Base-by-base conservation (phyloP, 1,140 invertebrate species). In the Diorhabda carinulata region DNA sequence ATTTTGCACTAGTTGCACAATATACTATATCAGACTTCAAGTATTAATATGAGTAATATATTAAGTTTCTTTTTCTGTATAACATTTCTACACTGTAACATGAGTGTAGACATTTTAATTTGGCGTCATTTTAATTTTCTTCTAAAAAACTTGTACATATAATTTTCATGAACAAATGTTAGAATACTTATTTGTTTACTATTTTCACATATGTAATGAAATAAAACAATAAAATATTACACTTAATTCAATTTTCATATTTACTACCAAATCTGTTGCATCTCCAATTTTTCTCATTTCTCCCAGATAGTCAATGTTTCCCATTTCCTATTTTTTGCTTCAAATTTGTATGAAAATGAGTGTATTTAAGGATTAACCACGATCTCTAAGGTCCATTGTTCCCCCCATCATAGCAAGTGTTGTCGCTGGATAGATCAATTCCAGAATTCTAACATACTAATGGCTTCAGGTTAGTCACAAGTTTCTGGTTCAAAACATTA, bases 131-230 rank as follows among this genome's bases (percentile, higher is more conserved):
- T 65, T 69, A 67, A 66, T 72, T 72, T 67, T 67, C 58, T 72
- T 63, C 64, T 70, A 70, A 42, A 72, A 66, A 70, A 25, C 25
- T 25, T 60, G 43, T 69, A 64, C 62, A 72, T 69, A 72, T 70
- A 67, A 71, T 72, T 72, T 72, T 68, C 47, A 67, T 67, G 65
- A 72, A 69, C 56, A 72, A 72, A 72, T 70, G 68, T 72, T 72
- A 70, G 68, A 72, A 72, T 70, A 67, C 68, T 72, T 68, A 72
- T 69, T 72, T 72, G 68, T 72, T 72, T 72, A 72, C 44, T 66
- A 59, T 74, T 72, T 74, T 73, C 71, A 71, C 71, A 70, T 72
- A 74, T 74, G 71, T 74, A 74, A 70, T 74, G 67, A 74, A 72
- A 69, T 74, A 70, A 72, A 73, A 65, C 60, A 74, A 74, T 74